Evolutionary conservation across 2,113 vertebrate genomes (phyloP).

Genomic region (Oxygymnocypris stewartii): DNA sequence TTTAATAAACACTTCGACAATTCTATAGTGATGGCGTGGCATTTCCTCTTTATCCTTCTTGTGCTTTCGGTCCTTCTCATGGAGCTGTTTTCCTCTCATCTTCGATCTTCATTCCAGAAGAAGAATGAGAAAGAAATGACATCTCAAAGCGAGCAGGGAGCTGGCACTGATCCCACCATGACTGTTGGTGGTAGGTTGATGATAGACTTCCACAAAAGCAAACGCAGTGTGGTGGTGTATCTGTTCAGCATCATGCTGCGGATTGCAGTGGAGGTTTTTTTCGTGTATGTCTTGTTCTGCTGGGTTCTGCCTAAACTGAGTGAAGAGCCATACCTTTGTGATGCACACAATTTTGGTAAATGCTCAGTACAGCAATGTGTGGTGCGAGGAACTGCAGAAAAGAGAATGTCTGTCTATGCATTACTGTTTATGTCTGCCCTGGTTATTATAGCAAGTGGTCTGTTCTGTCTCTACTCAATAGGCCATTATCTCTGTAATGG

Average conservation of each 20-base stretch:
- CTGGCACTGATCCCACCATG: background rate
- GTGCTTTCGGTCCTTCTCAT: constrained; percentile 60
- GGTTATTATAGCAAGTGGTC: constrained; percentile 54
- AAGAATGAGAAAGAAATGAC: constrained; percentile 26
- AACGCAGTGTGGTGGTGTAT: constrained; percentile 60
- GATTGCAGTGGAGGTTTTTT: constrained; percentile 62
- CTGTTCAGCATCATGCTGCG: constrained; percentile 62
- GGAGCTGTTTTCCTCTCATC: constrained; percentile 65
- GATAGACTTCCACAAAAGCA: constrained; percentile 64
- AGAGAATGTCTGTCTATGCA: constrained; percentile 66
- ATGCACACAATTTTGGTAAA: background rate
- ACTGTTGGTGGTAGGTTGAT: constrained; percentile 40
- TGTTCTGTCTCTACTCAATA: constrained; percentile 58
- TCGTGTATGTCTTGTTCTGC: constrained; percentile 62
- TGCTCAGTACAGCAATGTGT: constrained; percentile 54
- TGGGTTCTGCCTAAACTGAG: constrained; percentile 61
- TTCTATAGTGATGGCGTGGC: constrained; percentile 47
- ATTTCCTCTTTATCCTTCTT: constrained; percentile 65
- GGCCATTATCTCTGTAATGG: constrained; percentile 58
- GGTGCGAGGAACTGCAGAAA: constrained; percentile 60
- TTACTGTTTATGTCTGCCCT: constrained; percentile 58
- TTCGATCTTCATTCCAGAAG: constrained; percentile 52
- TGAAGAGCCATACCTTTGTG: background rate
- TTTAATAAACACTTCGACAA: constrained; percentile 57
- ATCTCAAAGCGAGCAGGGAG: constrained; percentile 39